phyloP scores from a whole-genome alignment of 2,888 invertebrate species.

The Sphecodes monilicornis region DNA sequence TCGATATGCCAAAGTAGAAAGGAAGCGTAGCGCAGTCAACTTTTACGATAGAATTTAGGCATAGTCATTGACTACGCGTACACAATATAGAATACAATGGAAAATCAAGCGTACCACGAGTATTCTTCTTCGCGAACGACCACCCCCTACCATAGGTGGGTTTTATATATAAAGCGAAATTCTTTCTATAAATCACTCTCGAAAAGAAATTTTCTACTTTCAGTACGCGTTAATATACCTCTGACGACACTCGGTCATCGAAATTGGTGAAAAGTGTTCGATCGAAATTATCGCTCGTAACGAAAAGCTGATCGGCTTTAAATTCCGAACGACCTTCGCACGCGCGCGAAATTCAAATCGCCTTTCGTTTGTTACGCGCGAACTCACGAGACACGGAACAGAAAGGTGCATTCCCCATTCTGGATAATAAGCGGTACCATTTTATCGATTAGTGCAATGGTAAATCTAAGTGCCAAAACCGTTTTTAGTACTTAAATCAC shows the following conservation, averaged over 20 bases:
- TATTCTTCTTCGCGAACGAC: neutral
- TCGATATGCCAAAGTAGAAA: conserved; percentile 58
- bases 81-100: conserved; percentile 13
- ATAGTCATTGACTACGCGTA: conserved; percentile 35
- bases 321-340: neutral
- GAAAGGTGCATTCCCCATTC: conserved; percentile 23
- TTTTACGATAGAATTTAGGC: conserved; percentile 41
- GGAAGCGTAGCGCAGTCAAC: conserved; percentile 52
- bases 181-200: neutral
- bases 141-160: neutral
- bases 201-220: conserved; percentile 25
- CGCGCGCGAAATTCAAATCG: conserved; percentile 4
- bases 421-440: conserved; percentile 54
- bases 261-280: neutral
- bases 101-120: conserved; percentile 22
- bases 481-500: conserved; percentile 71
- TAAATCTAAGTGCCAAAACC: conserved; percentile 84
- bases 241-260: neutral
- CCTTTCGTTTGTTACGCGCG: neutral
- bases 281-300: neutral
- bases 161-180: neutral
- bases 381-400: neutral
- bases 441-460: conserved; percentile 77
- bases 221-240: conserved; percentile 5
- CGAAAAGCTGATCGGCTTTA: neutral